Evolutionary conservation across 2,888 invertebrate genomes (phyloP), one percentile per base, ranked within the genome.

Genomic region (Nephrotoma appendiculata): DNA sequence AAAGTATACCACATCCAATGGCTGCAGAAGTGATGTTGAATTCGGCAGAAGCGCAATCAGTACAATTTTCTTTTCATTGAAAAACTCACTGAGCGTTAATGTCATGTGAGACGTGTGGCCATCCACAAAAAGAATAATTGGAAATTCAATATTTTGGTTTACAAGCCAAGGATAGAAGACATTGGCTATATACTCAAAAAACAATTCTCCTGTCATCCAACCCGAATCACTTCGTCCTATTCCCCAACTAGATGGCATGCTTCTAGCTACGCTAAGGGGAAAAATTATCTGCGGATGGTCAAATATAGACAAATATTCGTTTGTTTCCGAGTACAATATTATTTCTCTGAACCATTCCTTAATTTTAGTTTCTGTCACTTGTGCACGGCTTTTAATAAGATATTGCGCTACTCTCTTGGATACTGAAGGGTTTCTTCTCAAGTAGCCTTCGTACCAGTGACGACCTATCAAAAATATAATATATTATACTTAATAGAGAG

Each of bases 191-290:
- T 90, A 91, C 88, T 92, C 90, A 88, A 88, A 91, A n/a, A 88
- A 91, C 4, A 89, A 89, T 88, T 90, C 90, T 0, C 89, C 88
- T 7, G 90, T 91, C 91, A 90, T 92, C 92, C 91, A 92, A 7
- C 91, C 91, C n/a, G n/a, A n/a, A n/a, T n/a, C n/a, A n/a, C n/a
- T n/a, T n/a, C n/a, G n/a, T 87, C 91, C 91, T 43, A 91, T 87
- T 71, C 89, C 89, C 91, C 91, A 92, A 6, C n/a, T 5, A 12
- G 6, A 44, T 43, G 57, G 83, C 57, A 57, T 57, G 31, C 31
- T 83, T 83, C 31, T 83, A 9, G 31, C 31, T 19, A 83, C 31
- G 6, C 5, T 6, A 11, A 31, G 5, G 6, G 83, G 4, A 83
- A 19, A 19, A 19, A 19, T 19, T 19, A 0, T 19, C 1, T 19